Conservation (phyloP, 2,113 vertebrate species). For the Neomonachus schauinslandi region DNA sequence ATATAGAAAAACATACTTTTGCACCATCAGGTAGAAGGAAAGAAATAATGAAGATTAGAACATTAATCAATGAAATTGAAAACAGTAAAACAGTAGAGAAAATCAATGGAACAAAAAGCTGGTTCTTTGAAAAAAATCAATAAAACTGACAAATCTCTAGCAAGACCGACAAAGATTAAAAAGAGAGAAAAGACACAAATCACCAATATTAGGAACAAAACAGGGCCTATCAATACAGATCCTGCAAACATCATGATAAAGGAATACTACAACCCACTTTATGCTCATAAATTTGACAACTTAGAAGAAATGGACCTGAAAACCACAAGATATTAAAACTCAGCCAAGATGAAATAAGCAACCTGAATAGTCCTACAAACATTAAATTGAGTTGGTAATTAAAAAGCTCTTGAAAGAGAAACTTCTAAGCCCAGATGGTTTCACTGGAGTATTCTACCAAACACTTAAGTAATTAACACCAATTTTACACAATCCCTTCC, state of each 20-base stretch:
- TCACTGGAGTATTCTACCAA: constrained; percentile 35
- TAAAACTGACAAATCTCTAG: constrained; percentile 32
- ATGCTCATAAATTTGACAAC: constrained; percentile 46
- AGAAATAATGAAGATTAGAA: constrained; percentile 31
- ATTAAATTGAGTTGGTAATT: constrained; percentile 33
- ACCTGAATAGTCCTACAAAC: not conserved
- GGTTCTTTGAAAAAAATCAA: constrained; percentile 42
- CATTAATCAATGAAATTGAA: constrained; percentile 39
- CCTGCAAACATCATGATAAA: not conserved
- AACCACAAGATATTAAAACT: constrained; percentile 21
- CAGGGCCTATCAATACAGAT: not conserved
- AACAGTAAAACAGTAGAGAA: constrained; percentile 47
- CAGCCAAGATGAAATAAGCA: not conserved
- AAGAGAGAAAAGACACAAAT: not conserved
- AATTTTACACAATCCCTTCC: constrained; percentile 3
- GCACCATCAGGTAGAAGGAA: constrained; percentile 11
- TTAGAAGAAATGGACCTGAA: constrained; percentile 44
- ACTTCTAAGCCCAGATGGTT: not conserved
- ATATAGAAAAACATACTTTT: not conserved
- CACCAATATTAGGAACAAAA: constrained; percentile 15
- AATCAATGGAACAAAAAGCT: constrained; percentile 41
- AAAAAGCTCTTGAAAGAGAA: not conserved
- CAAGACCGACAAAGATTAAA: constrained; percentile 17
- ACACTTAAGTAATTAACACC: constrained; percentile 19
- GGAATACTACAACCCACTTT: not conserved